Percentiles rank a stretch among this genome's conserved stretches.
These are phyloP conservation scores for Ichneumon xanthorius DNA, from an alignment of 2,888 invertebrate species.

Conservation along the genomic window DNA sequence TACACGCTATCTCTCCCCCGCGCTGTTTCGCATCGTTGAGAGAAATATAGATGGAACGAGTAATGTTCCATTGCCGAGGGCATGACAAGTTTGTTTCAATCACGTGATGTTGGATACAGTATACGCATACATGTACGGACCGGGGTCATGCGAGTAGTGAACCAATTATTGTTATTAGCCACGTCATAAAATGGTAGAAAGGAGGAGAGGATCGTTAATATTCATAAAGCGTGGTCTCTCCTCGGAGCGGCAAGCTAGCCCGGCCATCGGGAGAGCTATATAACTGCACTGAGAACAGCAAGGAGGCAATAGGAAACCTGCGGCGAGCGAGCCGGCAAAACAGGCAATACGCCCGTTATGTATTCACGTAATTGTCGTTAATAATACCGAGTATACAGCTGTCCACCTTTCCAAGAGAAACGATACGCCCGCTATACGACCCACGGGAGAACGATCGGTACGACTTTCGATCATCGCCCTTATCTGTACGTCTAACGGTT, in stretches of 20 bases:
- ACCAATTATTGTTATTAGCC: slow-evolving; percentile 76
- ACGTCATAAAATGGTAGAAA: slow-evolving; percentile 66
- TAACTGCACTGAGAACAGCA: slow-evolving; percentile 29
- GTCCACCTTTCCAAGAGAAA: slow-evolving; percentile 67
- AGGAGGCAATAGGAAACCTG: slow-evolving; percentile 38
- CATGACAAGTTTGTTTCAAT: slow-evolving; percentile 76
- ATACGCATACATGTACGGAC: slow-evolving; percentile 54
- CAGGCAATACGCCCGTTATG: slow-evolving; percentile 60
- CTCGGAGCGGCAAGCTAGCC: slow-evolving; percentile 42
- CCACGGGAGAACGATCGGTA: slow-evolving; percentile 41
- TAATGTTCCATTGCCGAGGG: slow-evolving; percentile 60
- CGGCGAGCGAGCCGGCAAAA: slow-evolving; percentile 26
- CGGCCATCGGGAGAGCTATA: slow-evolving; percentile 44
- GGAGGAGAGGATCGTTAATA: slow-evolving; percentile 72
- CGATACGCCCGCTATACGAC: slow-evolving; percentile 45
- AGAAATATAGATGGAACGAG: slow-evolving; percentile 32
- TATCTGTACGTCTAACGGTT: slow-evolving; percentile 19
- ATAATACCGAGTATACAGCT: slow-evolving; percentile 63
- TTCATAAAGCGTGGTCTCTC: slow-evolving; percentile 72
- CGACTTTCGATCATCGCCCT: slow-evolving; percentile 43
- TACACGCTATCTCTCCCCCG: slow-evolving; percentile 22
- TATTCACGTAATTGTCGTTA: slow-evolving; percentile 68
- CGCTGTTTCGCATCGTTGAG: slow-evolving; percentile 27
- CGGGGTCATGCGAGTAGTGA: slow-evolving; percentile 64
- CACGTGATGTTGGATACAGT: slow-evolving; percentile 67